Evolutionary conservation across 2,113 vertebrate genomes (phyloP).

Genomic region (Spea bombifrons): DNA sequence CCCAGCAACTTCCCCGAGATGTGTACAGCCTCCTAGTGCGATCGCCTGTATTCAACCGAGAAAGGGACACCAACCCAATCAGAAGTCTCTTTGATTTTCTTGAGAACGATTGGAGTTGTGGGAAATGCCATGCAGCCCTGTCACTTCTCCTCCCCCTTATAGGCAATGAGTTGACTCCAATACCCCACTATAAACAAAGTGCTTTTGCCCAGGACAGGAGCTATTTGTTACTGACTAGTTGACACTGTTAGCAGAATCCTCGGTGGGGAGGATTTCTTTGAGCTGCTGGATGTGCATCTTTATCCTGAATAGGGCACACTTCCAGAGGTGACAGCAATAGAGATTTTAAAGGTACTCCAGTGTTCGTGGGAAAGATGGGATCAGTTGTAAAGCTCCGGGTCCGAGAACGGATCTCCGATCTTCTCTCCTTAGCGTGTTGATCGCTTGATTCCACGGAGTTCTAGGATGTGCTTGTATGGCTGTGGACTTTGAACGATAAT

Average conservation of each 20-base stretch:
- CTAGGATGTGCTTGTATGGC: slow-evolving; percentile 59
- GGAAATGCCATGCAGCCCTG: slow-evolving; percentile 32
- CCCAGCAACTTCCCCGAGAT: slow-evolving; percentile 58
- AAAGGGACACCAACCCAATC: slow-evolving; percentile 23
- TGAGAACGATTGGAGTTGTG: slow-evolving; percentile 26
- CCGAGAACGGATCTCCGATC: neutral
- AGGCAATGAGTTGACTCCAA: slow-evolving; percentile 15
- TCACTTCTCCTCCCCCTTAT: slow-evolving; percentile 43
- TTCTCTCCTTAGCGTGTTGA: neutral
- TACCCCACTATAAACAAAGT: slow-evolving; percentile 29
- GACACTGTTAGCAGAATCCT: neutral
- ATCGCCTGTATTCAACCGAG: neutral
- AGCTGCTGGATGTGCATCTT: neutral
- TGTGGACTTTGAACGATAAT: slow-evolving; percentile 65
- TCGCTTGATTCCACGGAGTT: neutral
- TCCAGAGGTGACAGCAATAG: too few species aligned
- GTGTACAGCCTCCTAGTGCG: slow-evolving; percentile 10
- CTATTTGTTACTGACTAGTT: slow-evolving; percentile 10
- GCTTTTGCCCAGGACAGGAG: slow-evolving; percentile 8
- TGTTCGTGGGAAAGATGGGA: neutral
- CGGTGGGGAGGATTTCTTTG: neutral
- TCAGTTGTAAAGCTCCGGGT: slow-evolving; percentile 6
- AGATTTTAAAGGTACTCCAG: too few species aligned
- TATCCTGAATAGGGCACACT: too few species aligned
- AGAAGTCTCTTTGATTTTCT: slow-evolving; percentile 32